A percentile compares a stretch with the other conserved stretches of the same genome.
phyloP scores from a whole-genome alignment of 2,113 vertebrate genomes.

The Damaliscus lunatus region DNA sequence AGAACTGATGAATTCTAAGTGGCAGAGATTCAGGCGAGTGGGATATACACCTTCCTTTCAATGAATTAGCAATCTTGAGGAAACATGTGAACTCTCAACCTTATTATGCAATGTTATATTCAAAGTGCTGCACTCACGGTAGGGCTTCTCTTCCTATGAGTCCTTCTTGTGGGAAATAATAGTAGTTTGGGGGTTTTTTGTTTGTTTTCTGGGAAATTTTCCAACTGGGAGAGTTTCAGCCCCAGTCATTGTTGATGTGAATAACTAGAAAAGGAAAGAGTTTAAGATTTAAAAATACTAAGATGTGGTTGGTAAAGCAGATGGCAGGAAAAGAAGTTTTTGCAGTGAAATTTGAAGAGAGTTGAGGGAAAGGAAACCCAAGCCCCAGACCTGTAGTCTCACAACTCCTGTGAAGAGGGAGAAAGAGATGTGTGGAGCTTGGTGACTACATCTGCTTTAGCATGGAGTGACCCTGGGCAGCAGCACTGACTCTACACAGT shows the following conservation, averaged over 20 bases:
- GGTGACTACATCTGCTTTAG: neutral
- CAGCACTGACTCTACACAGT: neutral
- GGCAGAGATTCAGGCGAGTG: neutral
- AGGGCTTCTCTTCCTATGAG: neutral
- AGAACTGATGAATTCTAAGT: neutral
- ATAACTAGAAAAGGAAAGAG: conserved; percentile 35
- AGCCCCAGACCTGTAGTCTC: neutral
- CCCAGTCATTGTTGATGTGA: neutral
- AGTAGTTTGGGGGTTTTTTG: neutral
- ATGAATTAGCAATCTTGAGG: neutral
- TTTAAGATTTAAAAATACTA: neutral
- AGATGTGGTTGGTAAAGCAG: conserved; percentile 10
- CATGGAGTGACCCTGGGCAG: neutral
- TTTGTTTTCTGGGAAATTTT: neutral
- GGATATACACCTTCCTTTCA: neutral
- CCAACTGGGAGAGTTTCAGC: neutral
- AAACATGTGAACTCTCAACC: neutral
- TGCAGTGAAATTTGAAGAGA: conserved; percentile 1
- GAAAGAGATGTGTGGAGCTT: neutral
- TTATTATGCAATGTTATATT: neutral
- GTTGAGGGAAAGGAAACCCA: neutral
- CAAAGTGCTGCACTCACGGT: neutral
- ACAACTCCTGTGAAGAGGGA: neutral
- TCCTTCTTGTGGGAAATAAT: neutral
- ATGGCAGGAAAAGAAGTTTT: neutral